These are phyloP conservation scores for Brachyhypopomus occidentalis DNA, from an alignment of 2,113 vertebrate species.

Conservation along the genomic window DNA sequence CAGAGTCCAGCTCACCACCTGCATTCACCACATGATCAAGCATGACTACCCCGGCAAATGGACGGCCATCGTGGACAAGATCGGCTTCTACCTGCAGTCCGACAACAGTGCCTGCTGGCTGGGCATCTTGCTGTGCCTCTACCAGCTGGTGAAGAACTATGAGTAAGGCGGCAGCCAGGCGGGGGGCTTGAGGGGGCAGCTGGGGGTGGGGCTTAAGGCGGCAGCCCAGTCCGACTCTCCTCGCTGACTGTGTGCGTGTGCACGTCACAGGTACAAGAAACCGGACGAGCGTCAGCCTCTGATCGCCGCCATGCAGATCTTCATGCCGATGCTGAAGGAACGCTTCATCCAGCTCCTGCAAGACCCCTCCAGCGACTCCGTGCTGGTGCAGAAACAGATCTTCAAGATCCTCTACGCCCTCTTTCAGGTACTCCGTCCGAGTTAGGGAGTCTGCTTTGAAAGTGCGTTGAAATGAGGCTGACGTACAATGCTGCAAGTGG, in stretches of 20 bases:
- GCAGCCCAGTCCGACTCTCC: accelerated
- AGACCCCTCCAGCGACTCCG: conserved; percentile 92
- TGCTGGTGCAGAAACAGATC: conserved; percentile 98
- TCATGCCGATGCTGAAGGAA: conserved; percentile 95
- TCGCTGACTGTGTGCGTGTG: background rate
- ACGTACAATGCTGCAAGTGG: background rate
- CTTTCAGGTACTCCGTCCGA: conserved; percentile 83
- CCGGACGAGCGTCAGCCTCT: conserved; percentile 93
- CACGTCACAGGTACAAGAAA: conserved; percentile 89
- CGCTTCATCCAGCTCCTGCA: conserved; percentile 92
- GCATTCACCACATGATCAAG: conserved; percentile 99
- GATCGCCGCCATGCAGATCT: conserved; percentile 97
- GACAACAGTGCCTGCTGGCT: conserved; percentile 95
- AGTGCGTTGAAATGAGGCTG: background rate
- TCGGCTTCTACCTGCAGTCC: conserved; percentile 96
- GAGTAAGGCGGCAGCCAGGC: conserved; percentile 80
- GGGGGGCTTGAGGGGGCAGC: background rate
- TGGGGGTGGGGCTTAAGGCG: too few species aligned
- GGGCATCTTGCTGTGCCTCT: conserved; percentile 96
- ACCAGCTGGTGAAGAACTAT: conserved; percentile 99
- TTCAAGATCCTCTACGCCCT: conserved; percentile 99
- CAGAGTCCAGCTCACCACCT: conserved; percentile 98
- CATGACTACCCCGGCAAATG: conserved; percentile 96
- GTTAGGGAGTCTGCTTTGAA: background rate
- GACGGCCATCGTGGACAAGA: conserved; percentile 97